phyloP scores from a whole-genome alignment of 2,888 invertebrate genomes.

The Agrenia bidenticulata region DNA sequence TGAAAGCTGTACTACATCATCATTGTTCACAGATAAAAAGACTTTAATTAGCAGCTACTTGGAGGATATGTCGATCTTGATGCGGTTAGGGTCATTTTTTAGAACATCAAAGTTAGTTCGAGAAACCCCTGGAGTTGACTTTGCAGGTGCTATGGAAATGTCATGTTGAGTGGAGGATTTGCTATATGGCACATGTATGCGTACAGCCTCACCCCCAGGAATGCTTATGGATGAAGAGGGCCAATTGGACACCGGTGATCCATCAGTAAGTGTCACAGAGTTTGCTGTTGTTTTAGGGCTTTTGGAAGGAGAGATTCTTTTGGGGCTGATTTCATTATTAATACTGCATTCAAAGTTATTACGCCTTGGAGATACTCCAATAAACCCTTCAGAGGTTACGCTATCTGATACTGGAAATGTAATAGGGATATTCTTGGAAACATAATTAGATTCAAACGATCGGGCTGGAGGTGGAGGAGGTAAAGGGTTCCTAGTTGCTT shows the following conservation, averaged over 20 bases:
- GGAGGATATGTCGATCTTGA: constrained; percentile 51
- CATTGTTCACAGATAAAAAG: not conserved
- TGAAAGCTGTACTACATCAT: not conserved
- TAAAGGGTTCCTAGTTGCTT: not conserved
- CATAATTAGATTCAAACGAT: not conserved
- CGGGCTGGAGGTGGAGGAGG: constrained; percentile 16
- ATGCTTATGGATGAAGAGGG: constrained; percentile 47
- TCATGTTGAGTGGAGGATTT: constrained; percentile 17
- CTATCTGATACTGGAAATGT: too few species aligned
- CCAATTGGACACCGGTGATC: constrained; percentile 27
- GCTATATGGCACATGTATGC: constrained; percentile 53
- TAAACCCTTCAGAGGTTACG: not conserved
- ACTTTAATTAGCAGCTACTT: constrained; percentile 2
- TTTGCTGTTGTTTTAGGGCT: constrained; percentile 31
- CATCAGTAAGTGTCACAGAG: constrained; percentile 24
- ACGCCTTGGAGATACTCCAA: not conserved
- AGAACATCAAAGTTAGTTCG: constrained; percentile 46
- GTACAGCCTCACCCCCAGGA: constrained; percentile 50
- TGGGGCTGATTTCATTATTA: constrained; percentile 24
- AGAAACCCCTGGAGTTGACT: constrained; percentile 28
- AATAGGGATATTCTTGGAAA: too few species aligned
- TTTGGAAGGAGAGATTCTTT: constrained; percentile 40
- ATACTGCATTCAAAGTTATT: constrained; percentile 5
- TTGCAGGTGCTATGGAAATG: constrained; percentile 18
- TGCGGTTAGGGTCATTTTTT: constrained; percentile 52